Evolutionary conservation across 2,888 invertebrate genomes (phyloP).

Genomic region (Auanema sp.): DNA sequence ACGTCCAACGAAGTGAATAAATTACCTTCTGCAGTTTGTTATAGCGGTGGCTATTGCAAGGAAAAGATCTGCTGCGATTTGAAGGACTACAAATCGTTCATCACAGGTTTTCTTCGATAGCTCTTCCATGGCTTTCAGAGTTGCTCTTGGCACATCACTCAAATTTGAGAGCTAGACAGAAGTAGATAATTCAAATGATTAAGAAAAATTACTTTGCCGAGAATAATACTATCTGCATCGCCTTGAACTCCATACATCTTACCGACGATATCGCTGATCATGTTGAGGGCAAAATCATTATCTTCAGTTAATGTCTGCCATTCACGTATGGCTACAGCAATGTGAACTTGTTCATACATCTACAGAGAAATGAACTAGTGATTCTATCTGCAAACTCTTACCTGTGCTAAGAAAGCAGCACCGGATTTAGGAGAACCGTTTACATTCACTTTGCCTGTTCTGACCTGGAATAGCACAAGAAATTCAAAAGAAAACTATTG

Average conservation of each 20-base stretch:
- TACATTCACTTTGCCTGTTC: not conserved
- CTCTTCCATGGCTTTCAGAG: not conserved
- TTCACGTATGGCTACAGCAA: not conserved
- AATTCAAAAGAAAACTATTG: not conserved
- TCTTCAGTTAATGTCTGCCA: constrained; percentile 1
- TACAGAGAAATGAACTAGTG: not conserved
- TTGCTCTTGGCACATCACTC: no score
- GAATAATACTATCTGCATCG: not conserved
- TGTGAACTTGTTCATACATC: not conserved
- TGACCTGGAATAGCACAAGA: not conserved
- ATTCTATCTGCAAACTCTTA: no score
- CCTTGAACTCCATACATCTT: not conserved
- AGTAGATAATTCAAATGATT: no score
- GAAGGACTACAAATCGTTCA: not conserved
- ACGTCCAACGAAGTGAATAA: no score
- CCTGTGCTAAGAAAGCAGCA: no score
- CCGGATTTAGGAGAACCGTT: no score
- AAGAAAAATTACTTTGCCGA: not conserved
- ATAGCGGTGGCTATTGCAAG: not conserved
- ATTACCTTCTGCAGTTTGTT: not conserved
- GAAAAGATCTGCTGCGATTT: not conserved
- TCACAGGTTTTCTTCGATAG: not conserved
- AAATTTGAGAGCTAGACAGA: no score
- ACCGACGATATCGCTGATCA: not conserved
- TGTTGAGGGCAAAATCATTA: not conserved